Conservation (phyloP, 1,140 invertebrate genomes). For the Vanessa tameamea region DNA sequence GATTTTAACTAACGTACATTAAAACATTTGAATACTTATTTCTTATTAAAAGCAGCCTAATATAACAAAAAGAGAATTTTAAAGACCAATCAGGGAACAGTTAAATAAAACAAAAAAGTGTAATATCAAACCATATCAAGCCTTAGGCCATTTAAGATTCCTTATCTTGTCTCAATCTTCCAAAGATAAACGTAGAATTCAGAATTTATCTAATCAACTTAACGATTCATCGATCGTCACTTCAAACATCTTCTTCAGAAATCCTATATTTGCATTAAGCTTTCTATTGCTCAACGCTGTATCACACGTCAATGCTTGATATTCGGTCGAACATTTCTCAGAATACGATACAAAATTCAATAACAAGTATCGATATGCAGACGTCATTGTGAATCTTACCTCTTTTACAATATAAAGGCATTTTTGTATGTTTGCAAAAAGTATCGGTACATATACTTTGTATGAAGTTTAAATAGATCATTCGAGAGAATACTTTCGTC, state of each 20-base stretch:
- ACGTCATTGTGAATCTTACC: background rate
- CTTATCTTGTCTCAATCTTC: background rate
- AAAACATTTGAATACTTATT: no score
- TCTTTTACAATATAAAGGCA: background rate
- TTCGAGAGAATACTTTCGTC: background rate
- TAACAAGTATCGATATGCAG: conserved; percentile 23
- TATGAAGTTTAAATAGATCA: background rate
- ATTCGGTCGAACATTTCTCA: conserved; percentile 21
- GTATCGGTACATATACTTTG: background rate
- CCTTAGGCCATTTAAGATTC: no score
- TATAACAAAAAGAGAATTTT: no score
- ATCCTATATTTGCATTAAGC: conserved; percentile 29
- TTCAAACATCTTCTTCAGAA: conserved; percentile 10
- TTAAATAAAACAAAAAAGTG: no score
- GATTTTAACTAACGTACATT: no score
- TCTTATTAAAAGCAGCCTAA: no score
- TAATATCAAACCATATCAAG: no score
- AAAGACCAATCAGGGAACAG: no score
- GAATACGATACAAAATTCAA: conserved; percentile 30
- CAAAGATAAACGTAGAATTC: background rate
- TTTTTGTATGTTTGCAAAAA: background rate
- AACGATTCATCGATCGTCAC: conserved; percentile 1
- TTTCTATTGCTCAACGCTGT: conserved; percentile 23
- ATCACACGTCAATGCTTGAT: conserved; percentile 25
- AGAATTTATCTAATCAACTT: conserved; percentile 9